Base-by-base conservation (phyloP, 2,113 vertebrate genomes). In the Gymnocephalus cernua region DNA sequence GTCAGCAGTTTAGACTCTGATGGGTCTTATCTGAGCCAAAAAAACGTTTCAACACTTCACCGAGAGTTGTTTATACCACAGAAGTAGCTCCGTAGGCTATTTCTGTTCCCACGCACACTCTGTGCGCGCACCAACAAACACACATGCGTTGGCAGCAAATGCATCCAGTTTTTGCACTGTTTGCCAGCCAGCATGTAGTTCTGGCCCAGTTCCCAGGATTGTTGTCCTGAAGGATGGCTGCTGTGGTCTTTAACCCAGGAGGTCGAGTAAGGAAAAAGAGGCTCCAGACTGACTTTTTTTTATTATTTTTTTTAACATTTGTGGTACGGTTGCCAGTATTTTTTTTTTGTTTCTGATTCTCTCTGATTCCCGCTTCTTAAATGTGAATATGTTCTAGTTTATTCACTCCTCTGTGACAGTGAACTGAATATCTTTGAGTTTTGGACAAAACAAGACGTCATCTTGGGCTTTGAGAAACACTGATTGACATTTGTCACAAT, bases 1-100 rank as follows among this genome's bases (percentile, higher is more conserved):
- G 74, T 90, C 90, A 86, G 83, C 83, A 78, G 51, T 89, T 88
- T 48, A 13, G 27, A 85, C 74, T 77, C 44, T 23, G 27, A 66
- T 69, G 77, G 7, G 11, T 86, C 74, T 83, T 80, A 84, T 84
- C 73, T n/a, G 82, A 71, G 51, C 4, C 29, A 38, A 53, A 53
- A 77, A 77, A 16, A 19, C 32, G 21, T 73, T 79, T 29, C 73
- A 74, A 35, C 61, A 62, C 76, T 68, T 88, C 71, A 83, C 58
- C 0, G 10, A 7, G 48, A 79, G 74, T 71, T 79, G 78, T 87
- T 91, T 74, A 84, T 88, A 35, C 25, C 56, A 10, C 66, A 48
- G 65, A 62, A 77, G 81, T 8, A 35, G 72, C 86, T 78, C 85
- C 4, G 41, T 48, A 79, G 79, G 69, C 79, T 71, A 47, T 84